Base-by-base conservation (phyloP, 2,113 vertebrate genomes). In the rabbit (Oryctolagus cuniculus) region DNA sequence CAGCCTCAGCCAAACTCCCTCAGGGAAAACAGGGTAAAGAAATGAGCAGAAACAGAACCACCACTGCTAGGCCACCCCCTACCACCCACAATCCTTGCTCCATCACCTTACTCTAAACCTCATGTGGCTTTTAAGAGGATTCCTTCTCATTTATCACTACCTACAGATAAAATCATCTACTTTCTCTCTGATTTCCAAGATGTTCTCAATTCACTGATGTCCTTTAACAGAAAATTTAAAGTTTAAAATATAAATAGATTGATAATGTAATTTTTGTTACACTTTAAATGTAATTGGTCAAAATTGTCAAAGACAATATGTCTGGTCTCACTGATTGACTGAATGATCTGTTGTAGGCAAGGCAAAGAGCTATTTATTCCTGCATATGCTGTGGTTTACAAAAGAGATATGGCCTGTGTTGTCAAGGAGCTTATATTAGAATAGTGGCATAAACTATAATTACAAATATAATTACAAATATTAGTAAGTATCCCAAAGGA, bases 161-260 rank as follows among this genome's bases (percentile, higher is more conserved):
- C 2, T 58, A 29, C 15, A 69, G 44, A 88, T 53, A 16, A 70
- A 31, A 38, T 44, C 64, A n/a, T 19, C 25, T n/a, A 27, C 0
- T 81, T 29, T 70, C 75, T 87, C 51, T 75, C 36, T 77, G 13
- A 63, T 34, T 61, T 27, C 89, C 70, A 91, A 75, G 87, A n/a
- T 77, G 91, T 7, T 38, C 61, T 80, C 83, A 82, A 69, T 69
- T 61, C 21, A 83, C 21, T 31, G 10, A 92, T 15, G 24, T n/a
- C 27, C 27, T 44, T 44, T 69, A 29, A 66, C 29, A 67, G 25
- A 79, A 81, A 0, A 67, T 88, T 81, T 74, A 87, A 87, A 93
- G 11, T 36, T 53, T 86, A 79, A 87, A 83, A 75, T 53, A 19
- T 17, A 66, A 75, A 29, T 34, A 4, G 10, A 70, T 29, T 17